Evolutionary conservation across 2,797 vertebrate species (phyloP).

Genomic region (Paedocypris micromegethes): DNA sequence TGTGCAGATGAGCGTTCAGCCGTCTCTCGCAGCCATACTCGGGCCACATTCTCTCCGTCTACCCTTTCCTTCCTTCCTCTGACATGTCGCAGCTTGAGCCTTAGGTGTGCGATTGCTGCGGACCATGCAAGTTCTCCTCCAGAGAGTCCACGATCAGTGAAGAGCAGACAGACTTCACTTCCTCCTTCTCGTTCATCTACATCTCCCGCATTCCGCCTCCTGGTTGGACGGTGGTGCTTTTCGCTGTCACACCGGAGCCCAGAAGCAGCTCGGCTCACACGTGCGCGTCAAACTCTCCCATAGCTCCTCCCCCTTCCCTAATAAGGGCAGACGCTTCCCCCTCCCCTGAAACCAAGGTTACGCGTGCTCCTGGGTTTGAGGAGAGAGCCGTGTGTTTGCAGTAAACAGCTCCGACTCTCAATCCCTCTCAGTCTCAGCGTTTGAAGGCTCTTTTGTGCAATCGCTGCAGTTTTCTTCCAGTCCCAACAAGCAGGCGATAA

Average conservation of each 20-base stretch:
- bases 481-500: neutral
- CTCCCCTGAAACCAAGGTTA: conserved; percentile 29
- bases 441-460: too few relatives aligned
- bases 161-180: neutral
- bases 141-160: neutral
- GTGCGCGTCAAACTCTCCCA: conserved; percentile 61
- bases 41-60: conserved; percentile 64
- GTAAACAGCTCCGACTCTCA: neutral
- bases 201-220: conserved; percentile 20
- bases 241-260: conserved; percentile 44
- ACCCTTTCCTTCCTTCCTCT: conserved; percentile 22
- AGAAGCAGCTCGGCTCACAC: conserved; percentile 57
- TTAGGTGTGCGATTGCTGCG: too few relatives aligned
- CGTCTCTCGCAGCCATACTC: conserved; percentile 69
- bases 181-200: conserved; percentile 20
- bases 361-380: conserved; percentile 5
- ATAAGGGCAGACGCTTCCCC: conserved; percentile 32
- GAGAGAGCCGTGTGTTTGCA: neutral
- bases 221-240: neutral
- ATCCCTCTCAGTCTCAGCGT: too few relatives aligned
- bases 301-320: conserved; percentile 45
- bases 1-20: conserved; percentile 84
- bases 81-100: conserved; percentile 18
- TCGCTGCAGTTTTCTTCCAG: too few relatives aligned
- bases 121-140: neutral